phyloP scores from a whole-genome alignment of 2,797 vertebrate species.

The Halcyon badia region DNA sequence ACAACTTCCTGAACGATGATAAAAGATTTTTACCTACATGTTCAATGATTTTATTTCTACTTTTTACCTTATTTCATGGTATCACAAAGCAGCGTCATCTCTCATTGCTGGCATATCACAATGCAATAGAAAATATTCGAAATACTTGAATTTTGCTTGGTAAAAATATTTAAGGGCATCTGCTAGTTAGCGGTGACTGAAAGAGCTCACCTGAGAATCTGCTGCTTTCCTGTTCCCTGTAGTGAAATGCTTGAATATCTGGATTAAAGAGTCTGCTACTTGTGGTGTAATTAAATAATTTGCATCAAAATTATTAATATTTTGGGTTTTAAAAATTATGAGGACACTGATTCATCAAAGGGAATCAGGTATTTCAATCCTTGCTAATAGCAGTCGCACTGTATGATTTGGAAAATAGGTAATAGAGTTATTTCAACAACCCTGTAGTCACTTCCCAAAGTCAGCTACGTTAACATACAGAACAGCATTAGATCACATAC shows the following conservation, averaged over 20 bases:
- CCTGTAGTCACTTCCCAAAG: not conserved
- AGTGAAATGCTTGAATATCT: not conserved
- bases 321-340: not conserved
- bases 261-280: not conserved
- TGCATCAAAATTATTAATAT: not conserved
- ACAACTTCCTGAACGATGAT: not conserved
- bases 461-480: not conserved
- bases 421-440: not conserved
- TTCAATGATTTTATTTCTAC: not conserved
- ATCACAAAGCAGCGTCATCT: not conserved
- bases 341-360: not conserved
- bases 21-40: not conserved
- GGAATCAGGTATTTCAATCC: not conserved
- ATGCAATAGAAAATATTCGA: not conserved
- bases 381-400: not conserved
- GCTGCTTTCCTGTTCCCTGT: not conserved
- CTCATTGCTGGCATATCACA: not conserved
- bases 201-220: not conserved
- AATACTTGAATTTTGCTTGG: not conserved
- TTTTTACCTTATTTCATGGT: not conserved
- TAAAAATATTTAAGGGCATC: not conserved
- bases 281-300: conserved; percentile 11
- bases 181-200: not conserved
- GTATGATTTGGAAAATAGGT: not conserved
- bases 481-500: not conserved